Conservation (phyloP, 2,888 invertebrate species). For the Dasypolia templi region DNA sequence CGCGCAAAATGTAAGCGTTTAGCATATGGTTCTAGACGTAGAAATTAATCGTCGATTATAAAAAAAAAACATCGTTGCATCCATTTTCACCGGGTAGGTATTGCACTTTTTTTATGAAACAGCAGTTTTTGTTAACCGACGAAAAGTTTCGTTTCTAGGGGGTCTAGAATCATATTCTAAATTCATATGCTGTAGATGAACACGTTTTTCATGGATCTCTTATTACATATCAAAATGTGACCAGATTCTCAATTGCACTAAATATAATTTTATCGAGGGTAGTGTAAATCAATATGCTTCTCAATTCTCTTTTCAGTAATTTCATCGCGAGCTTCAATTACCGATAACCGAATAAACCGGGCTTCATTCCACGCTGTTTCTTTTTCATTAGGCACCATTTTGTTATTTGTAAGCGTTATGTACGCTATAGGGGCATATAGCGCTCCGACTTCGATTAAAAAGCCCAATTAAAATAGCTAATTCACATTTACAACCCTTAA, state of each 20-base stretch:
- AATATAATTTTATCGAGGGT: not conserved
- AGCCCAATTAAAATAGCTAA: slow-evolving; percentile 14
- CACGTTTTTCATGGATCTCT: not conserved
- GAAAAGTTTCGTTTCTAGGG: too few relatives aligned
- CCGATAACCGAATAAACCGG: not conserved
- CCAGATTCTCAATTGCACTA: not conserved
- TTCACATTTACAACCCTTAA: slow-evolving; percentile 16
- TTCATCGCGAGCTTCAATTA: not conserved
- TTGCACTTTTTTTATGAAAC: too few relatives aligned
- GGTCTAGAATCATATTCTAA: too few relatives aligned
- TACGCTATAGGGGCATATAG: not conserved
- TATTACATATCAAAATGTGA: not conserved
- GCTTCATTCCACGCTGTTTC: not conserved
- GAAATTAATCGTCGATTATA: too few relatives aligned
- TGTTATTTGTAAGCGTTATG: not conserved
- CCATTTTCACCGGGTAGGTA: too few relatives aligned
- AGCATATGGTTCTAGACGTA: too few relatives aligned
- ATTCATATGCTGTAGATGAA: too few relatives aligned
- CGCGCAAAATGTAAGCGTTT: too few relatives aligned
- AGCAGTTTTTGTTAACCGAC: too few relatives aligned
- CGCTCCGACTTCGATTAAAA: not conserved
- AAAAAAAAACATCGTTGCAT: too few relatives aligned
- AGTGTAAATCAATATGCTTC: not conserved
- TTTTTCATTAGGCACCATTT: not conserved
- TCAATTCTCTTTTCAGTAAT: not conserved